Conservation (phyloP, 2,888 invertebrate species). For the Monochamus alternatus region DNA sequence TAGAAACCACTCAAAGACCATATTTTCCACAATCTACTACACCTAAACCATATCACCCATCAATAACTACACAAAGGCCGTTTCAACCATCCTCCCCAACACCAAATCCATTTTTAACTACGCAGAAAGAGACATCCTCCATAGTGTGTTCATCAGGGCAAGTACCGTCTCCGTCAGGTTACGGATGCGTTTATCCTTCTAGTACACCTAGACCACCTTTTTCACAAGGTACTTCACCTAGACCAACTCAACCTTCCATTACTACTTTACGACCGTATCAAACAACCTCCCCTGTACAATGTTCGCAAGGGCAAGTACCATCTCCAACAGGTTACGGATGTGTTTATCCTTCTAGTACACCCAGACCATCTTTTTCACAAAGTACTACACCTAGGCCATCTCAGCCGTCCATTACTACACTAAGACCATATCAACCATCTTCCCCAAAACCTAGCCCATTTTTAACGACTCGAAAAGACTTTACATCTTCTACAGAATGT, state of each 20-base stretch:
- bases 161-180: conserved; percentile 33
- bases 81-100: conserved; percentile 30
- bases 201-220: neutral
- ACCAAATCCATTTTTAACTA: conserved; percentile 21
- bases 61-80: conserved; percentile 49
- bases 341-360: conserved; percentile 33
- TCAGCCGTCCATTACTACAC: conserved; percentile 48
- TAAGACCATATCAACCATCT: conserved; percentile 45
- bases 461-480: conserved; percentile 5
- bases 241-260: no score
- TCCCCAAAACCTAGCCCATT: conserved; percentile 27
- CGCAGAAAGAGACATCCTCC: conserved; percentile 22
- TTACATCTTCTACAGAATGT: conserved; percentile 3
- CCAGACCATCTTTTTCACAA: conserved; percentile 46
- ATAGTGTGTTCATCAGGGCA: neutral
- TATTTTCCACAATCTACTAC: conserved; percentile 45
- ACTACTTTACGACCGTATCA: no score
- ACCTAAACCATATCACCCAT: conserved; percentile 46
- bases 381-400: conserved; percentile 43
- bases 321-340: conserved; percentile 39
- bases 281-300: no score
- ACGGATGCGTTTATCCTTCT: conserved; percentile 37
- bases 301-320: neutral
- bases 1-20: conserved; percentile 44
- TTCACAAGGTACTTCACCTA: neutral